These are phyloP conservation scores for Trachelus iudaicus DNA, from an alignment of 2,888 invertebrate species.

Conservation along the genomic window DNA sequence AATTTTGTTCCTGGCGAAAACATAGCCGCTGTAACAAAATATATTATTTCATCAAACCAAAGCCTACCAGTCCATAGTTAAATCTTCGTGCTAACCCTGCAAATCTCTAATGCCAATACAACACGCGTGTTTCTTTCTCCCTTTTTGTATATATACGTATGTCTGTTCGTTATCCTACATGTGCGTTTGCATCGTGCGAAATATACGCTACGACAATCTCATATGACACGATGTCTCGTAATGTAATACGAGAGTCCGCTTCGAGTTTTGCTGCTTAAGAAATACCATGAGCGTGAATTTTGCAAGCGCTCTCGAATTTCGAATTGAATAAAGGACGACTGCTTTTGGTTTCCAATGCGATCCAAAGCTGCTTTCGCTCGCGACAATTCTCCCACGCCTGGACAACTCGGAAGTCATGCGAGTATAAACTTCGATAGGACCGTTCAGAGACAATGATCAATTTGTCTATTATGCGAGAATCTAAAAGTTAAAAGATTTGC, in stretches of 20 bases:
- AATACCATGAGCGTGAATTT: slow-evolving; percentile 39
- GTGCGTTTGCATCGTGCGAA: background rate
- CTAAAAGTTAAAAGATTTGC: background rate
- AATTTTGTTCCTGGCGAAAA: background rate
- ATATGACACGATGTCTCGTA: slow-evolving; percentile 31
- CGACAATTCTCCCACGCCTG: background rate
- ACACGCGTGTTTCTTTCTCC: background rate
- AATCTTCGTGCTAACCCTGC: background rate
- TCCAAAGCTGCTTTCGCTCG: background rate
- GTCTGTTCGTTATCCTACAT: background rate
- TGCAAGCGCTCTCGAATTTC: slow-evolving; percentile 34
- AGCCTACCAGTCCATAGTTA: background rate
- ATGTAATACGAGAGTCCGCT: slow-evolving; percentile 36
- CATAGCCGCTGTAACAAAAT: background rate
- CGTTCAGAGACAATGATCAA: background rate
- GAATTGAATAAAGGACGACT: slow-evolving; percentile 15
- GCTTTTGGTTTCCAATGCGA: background rate
- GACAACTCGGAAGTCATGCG: background rate
- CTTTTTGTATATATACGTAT: background rate
- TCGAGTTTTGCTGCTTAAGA: slow-evolving; percentile 39
- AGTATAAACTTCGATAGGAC: background rate
- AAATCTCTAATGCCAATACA: background rate
- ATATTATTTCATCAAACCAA: background rate
- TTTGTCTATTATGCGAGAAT: background rate
- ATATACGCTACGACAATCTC: slow-evolving; percentile 15